A percentile compares a stretch with the other conserved stretches of the same genome.
Conservation (phyloP, 2,797 vertebrate species). For the Natrix natrix region DNA sequence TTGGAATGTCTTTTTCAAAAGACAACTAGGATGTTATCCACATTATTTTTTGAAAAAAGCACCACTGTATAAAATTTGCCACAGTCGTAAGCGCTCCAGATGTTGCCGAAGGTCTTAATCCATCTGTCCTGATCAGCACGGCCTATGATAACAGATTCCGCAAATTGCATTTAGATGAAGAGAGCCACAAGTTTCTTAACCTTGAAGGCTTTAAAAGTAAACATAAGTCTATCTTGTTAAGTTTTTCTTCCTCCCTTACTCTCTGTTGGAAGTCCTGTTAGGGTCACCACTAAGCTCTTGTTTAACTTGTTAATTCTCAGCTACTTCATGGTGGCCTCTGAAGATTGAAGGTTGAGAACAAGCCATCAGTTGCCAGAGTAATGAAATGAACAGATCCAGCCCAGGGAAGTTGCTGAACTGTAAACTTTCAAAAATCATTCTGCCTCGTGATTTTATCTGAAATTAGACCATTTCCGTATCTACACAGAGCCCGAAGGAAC, state of each 20-base stretch:
- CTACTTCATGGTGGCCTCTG: background rate
- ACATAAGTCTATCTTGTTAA: background rate
- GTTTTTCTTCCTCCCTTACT: background rate
- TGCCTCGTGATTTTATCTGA: background rate
- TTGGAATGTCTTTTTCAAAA: background rate
- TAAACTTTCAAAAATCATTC: background rate
- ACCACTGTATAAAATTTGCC: background rate
- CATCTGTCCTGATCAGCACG: background rate
- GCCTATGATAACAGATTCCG: background rate
- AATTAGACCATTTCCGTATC: too few relatives aligned
- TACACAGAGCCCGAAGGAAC: background rate
- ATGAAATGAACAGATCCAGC: background rate
- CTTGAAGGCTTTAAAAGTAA: background rate
- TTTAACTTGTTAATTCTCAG: background rate
- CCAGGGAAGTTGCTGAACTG: background rate
- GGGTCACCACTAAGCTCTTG: background rate
- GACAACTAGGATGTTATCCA: background rate
- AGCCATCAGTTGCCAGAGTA: background rate
- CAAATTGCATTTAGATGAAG: background rate
- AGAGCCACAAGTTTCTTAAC: background rate
- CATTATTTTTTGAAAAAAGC: background rate
- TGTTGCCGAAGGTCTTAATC: background rate
- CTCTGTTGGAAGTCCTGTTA: background rate
- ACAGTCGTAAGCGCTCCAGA: background rate
- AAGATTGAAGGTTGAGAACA: background rate